Evolutionary conservation across 2,797 vertebrate species (phyloP).

Genomic region (Sebastes melanostomus): DNA sequence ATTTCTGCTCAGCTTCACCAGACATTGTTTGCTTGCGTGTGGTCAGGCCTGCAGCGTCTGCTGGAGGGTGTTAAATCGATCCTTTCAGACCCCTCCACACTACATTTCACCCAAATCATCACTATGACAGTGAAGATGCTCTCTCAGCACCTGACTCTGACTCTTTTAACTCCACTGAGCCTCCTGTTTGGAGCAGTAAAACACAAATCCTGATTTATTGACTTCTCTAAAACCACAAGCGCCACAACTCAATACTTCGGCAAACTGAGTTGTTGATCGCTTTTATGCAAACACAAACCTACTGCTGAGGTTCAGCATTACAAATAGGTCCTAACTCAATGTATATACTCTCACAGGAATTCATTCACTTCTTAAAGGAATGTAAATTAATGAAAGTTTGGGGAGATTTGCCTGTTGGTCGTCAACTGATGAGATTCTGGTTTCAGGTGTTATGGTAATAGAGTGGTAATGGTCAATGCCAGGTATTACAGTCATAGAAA

Average conservation of each 20-base stretch:
- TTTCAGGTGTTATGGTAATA: too few species aligned
- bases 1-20: conserved; percentile 3
- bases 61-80: conserved; percentile 6
- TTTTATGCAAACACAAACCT: not conserved
- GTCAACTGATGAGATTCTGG: too few species aligned
- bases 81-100: not conserved
- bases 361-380: too few species aligned
- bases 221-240: not conserved
- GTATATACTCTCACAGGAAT: too few species aligned
- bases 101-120: conserved; percentile 14
- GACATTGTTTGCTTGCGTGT: not conserved
- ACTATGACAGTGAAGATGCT: conserved; percentile 1
- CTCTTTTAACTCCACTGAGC: not conserved
- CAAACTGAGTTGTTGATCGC: not conserved
- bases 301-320: not conserved
- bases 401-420: too few species aligned
- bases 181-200: not conserved
- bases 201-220: conserved; percentile 15
- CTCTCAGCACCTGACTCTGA: conserved; percentile 21
- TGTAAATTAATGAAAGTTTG: too few species aligned
- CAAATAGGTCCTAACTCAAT: too few species aligned
- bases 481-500: too few species aligned
- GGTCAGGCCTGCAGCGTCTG: not conserved
- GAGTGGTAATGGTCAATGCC: too few species aligned
- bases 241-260: not conserved